Conservation (phyloP, 2,888 invertebrate species). For the Pheosia gnoma region DNA sequence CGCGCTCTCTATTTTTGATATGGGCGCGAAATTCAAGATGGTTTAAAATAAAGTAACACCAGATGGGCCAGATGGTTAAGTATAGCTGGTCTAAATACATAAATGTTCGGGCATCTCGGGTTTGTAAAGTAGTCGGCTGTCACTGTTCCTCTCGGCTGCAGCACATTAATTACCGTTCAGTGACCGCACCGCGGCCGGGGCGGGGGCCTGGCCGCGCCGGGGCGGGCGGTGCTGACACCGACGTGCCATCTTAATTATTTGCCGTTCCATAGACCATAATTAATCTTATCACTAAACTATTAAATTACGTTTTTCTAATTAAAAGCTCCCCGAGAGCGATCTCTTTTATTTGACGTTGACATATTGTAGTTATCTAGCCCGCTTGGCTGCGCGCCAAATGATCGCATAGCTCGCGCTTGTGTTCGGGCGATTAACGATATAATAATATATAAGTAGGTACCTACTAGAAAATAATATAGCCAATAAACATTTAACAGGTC, state of each 20-base stretch:
- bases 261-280: not conserved
- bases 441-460: not conserved
- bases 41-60: no score
- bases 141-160: not conserved
- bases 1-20: no score
- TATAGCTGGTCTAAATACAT: no score
- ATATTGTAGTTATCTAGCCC: not conserved
- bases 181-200: not conserved
- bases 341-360: not conserved
- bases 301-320: not conserved
- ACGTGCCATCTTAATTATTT: not conserved
- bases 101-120: no score
- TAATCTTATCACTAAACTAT: not conserved
- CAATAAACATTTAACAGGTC: not conserved
- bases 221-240: not conserved
- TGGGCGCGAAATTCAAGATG: no score
- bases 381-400: not conserved
- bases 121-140: not conserved
- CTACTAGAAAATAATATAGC: not conserved
- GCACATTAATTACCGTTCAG: constrained; percentile 1
- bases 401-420: not conserved
- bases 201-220: not conserved
- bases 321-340: not conserved
- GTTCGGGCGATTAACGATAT: not conserved
- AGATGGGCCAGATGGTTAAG: no score